These are phyloP conservation scores for Lobophora halterata DNA, from an alignment of 2,888 invertebrate genomes.

Conservation along the genomic window DNA sequence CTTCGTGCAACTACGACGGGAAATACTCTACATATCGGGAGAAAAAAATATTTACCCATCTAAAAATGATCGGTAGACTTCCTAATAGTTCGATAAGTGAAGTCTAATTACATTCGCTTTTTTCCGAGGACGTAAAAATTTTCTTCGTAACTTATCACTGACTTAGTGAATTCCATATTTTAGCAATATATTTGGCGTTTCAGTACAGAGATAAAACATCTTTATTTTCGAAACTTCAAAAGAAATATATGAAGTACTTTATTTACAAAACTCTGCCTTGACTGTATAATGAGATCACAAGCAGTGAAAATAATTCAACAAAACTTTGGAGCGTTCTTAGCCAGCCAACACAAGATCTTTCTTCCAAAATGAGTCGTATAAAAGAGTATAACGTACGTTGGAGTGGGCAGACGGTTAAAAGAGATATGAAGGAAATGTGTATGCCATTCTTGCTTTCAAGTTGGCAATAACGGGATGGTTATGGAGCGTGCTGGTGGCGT, in stretches of 20 bases:
- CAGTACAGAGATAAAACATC: too few relatives aligned
- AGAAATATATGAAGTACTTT: constrained; percentile 26
- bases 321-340: constrained; percentile 31
- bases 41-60: too few relatives aligned
- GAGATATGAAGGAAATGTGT: constrained; percentile 74
- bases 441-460: constrained; percentile 76
- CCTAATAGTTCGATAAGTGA: too few relatives aligned
- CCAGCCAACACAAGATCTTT: constrained; percentile 38
- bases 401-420: constrained; percentile 65
- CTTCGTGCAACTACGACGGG: too few relatives aligned
- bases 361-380: constrained; percentile 42
- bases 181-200: too few relatives aligned
- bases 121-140: too few relatives aligned
- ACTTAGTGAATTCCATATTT: too few relatives aligned
- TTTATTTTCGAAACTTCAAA: constrained; percentile 21
- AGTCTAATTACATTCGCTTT: too few relatives aligned
- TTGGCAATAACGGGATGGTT: constrained; percentile 76
- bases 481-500: constrained; percentile 76
- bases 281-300: constrained; percentile 29
- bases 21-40: too few relatives aligned
- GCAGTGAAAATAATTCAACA: constrained; percentile 31
- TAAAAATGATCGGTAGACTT: too few relatives aligned
- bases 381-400: constrained; percentile 59
- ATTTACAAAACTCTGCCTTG: constrained; percentile 33
- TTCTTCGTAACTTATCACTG: too few relatives aligned